Conservation (phyloP, 2,888 invertebrate species). For the Drosophila siamana region DNA sequence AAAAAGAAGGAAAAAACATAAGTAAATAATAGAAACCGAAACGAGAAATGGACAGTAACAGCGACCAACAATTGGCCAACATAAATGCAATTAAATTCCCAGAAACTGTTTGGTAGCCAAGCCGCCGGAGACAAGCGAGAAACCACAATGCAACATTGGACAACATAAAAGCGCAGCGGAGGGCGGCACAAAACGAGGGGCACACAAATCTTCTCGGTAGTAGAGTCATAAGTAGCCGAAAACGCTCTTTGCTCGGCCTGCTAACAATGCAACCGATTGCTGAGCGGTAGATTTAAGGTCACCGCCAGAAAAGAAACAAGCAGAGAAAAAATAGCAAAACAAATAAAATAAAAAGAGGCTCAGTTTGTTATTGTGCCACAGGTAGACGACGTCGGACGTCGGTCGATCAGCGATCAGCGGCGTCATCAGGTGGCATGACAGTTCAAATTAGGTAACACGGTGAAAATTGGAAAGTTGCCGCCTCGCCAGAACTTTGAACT, state of each 20-base stretch:
- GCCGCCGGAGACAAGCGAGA: constrained; percentile 40
- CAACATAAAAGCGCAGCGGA: constrained; percentile 36
- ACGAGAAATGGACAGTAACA: constrained; percentile 15
- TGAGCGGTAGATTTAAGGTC: constrained; percentile 51
- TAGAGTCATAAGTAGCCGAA: constrained; percentile 54
- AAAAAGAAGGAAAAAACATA: constrained; percentile 29
- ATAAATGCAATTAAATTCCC: constrained; percentile 75
- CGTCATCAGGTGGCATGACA: constrained; percentile 81
- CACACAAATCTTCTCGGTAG: constrained; percentile 23
- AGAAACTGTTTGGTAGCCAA: constrained; percentile 52
- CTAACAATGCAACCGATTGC: constrained; percentile 42
- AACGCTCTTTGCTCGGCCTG: constrained; percentile 16
- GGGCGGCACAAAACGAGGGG: constrained; percentile 6
- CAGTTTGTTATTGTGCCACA: constrained; percentile 28
- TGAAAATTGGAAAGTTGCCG: constrained; percentile 80
- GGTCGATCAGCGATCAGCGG: constrained; percentile 13
- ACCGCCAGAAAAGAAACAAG: constrained; percentile 29
- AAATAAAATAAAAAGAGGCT: constrained; percentile 47
- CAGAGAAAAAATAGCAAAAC: constrained; percentile 52
- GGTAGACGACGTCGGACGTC: constrained; percentile 45
- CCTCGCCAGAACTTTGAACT: constrained; percentile 78
- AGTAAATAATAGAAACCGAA: constrained; percentile 17
- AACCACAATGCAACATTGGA: constrained; percentile 60
- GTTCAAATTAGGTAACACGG: constrained; percentile 81
- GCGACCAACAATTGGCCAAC: constrained; percentile 48